Evolutionary conservation across 2,888 invertebrate species (phyloP).

Genomic region (Melieria crassipennis): DNA sequence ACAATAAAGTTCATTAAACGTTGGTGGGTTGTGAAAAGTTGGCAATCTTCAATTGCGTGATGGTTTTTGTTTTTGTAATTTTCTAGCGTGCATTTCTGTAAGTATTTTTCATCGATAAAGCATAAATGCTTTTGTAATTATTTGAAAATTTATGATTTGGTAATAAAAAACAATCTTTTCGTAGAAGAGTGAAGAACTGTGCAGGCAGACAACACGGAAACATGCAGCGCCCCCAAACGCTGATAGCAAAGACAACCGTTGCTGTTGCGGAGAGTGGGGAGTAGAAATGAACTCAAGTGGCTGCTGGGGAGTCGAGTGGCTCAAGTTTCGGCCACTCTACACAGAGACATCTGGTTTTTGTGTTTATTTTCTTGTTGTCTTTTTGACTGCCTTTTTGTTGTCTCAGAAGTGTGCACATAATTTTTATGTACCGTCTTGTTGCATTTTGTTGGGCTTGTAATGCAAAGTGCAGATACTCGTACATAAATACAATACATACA

Average conservation of each 20-base stretch:
- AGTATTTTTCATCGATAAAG: background rate
- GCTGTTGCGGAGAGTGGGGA: background rate
- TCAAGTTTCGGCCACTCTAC: too few species aligned
- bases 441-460: too few species aligned
- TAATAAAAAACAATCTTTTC: slow-evolving; percentile 12
- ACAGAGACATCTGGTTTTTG: too few species aligned
- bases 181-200: slow-evolving; percentile 6
- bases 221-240: background rate
- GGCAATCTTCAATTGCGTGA: too few species aligned
- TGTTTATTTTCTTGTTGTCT: too few species aligned
- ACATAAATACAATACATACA: too few species aligned
- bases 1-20: slow-evolving; percentile 23
- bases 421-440: too few species aligned
- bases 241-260: slow-evolving; percentile 6
- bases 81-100: background rate
- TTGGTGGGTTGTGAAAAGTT: background rate
- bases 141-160: slow-evolving; percentile 28
- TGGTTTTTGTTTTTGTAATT: background rate
- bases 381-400: too few species aligned
- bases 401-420: too few species aligned
- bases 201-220: slow-evolving; percentile 6
- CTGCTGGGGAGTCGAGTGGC: too few species aligned
- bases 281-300: slow-evolving; percentile 1
- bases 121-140: slow-evolving; percentile 27
- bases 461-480: too few species aligned